A percentile compares a stretch with the other conserved stretches of the same genome.
Conservation (phyloP, 1,140 invertebrate genomes). For the Lerema accius region DNA sequence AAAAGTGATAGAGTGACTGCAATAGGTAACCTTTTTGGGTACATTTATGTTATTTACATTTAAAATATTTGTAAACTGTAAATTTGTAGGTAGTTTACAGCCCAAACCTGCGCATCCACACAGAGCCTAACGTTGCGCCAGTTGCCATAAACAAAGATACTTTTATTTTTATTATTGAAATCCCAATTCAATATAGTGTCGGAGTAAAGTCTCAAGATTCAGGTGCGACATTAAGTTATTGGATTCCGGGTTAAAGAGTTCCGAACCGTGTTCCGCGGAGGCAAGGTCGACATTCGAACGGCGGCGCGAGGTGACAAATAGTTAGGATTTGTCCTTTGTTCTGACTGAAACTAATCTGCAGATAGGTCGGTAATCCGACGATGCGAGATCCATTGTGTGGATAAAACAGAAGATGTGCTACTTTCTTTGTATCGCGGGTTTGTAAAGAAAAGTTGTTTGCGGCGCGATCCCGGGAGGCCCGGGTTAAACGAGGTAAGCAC, state of each 20-base stretch:
- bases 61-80: too few species aligned
- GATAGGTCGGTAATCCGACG: constrained; percentile 25
- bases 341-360: constrained; percentile 29
- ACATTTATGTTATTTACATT: too few species aligned
- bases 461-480: constrained; percentile 11
- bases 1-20: too few species aligned
- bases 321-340: constrained; percentile 28
- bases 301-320: constrained; percentile 12
- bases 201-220: constrained; percentile 13
- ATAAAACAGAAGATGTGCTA: constrained; percentile 29
- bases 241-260: background rate
- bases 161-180: constrained; percentile 1
- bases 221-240: constrained; percentile 13
- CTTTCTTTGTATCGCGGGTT: constrained; percentile 27
- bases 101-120: too few species aligned
- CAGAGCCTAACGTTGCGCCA: too few species aligned
- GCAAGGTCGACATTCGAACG: background rate
- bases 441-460: constrained; percentile 30
- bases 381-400: constrained; percentile 31
- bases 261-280: background rate
- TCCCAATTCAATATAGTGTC: constrained; percentile 13
- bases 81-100: too few species aligned
- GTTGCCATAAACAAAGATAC: background rate
- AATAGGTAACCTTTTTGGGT: too few species aligned
- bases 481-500: constrained; percentile 14